Base-by-base conservation (phyloP, 2,113 vertebrate species). In the Australoheros scitulus region DNA sequence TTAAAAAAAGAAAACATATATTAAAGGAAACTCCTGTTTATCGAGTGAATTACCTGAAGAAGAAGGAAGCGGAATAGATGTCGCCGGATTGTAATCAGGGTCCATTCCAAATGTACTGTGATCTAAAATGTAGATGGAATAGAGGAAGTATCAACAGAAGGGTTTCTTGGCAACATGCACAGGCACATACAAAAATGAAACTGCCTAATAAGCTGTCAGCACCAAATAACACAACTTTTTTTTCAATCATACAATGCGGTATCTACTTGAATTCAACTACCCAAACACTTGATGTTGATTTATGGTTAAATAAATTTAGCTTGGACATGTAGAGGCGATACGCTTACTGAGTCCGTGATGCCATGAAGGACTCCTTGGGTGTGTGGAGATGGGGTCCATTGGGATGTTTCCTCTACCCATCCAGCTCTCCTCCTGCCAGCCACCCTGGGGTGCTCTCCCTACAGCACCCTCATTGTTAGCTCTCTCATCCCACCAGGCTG, bases 341-440 rank as follows among this genome's bases (percentile, higher is more conserved):
- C 20, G 80, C 88, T 87, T 34, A 94, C 94, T 80, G 79, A 61
- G 50, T 24, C 88, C 83, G 50, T 90, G 78, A 18, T 89, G 92
- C 72, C 76, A 78, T 18, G 80, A 65, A 15, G 85, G 77, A 38
- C 81, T 85, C 61, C 74, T 76, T 0, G 81, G 41, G 9, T 3
- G 82, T 1, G 79, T 63, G 50, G 92, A 65, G 32, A 93, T 64
- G 52, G 41, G 75, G 13, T 61, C 85, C 93, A 95, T 91, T 22
- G 93, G 86, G 57, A 95, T 79, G 84, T 34, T 92, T 36, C 92
- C 82, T 20, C 57, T 65, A 17, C 83, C 83, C 81, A 89, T 89
- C 93, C 90, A 88, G 89, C 84, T 79, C 84, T 86, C 82, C 41
- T 92, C 89, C 76, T 82, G 89, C 75, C 87, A 83, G 9, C 87